These are phyloP conservation scores for Scomber scombrus DNA, from an alignment of 2,113 vertebrate species.

Conservation along the genomic window DNA sequence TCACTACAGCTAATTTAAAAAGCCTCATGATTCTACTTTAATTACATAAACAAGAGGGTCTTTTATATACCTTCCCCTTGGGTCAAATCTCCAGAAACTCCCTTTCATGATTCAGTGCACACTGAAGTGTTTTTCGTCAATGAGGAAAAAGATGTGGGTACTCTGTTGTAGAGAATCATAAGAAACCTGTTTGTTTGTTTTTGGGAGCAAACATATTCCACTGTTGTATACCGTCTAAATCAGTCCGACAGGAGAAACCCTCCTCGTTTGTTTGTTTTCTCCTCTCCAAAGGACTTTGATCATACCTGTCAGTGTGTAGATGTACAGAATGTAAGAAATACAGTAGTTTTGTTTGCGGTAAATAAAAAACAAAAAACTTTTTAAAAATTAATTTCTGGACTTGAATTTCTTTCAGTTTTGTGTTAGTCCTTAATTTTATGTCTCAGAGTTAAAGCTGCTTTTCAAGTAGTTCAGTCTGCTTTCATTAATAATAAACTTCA, in stretches of 20 bases:
- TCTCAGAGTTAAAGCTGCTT: too few relatives aligned
- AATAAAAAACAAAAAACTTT: constrained; percentile 31
- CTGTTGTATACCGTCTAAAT: not conserved
- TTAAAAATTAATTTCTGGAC: not conserved
- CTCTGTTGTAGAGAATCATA: constrained; percentile 13
- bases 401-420: not conserved
- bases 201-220: constrained; percentile 6
- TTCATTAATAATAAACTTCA: not conserved
- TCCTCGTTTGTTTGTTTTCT: constrained; percentile 23
- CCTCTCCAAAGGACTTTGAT: not conserved
- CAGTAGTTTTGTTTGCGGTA: constrained; percentile 42
- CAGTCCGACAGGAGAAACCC: not conserved
- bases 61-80: not conserved
- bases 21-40: not conserved
- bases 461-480: too few relatives aligned
- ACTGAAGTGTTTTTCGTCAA: constrained; percentile 7
- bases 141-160: not conserved
- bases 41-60: not conserved
- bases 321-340: constrained; percentile 46
- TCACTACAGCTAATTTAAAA: constrained; percentile 1
- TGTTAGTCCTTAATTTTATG: too few relatives aligned
- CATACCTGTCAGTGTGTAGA: constrained; percentile 2
- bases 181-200: constrained; percentile 5
- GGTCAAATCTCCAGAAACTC: not conserved
- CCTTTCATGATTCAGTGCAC: not conserved